phyloP scores from a whole-genome alignment of 2,888 invertebrate species.

The Eupeodes latifasciatus region DNA sequence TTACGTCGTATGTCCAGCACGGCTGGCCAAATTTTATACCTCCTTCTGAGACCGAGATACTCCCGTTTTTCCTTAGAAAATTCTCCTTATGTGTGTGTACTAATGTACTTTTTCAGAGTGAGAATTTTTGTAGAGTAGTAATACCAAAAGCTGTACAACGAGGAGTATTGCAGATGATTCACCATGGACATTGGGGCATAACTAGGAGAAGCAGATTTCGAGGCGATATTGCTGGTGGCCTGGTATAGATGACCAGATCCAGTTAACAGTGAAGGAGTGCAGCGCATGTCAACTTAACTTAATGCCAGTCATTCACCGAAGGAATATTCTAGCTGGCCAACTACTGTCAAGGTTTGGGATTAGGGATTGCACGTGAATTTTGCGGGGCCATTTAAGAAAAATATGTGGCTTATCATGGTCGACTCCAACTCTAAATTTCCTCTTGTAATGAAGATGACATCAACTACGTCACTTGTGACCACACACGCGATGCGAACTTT shows the following conservation, averaged over 20 bases:
- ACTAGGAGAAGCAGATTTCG: background rate
- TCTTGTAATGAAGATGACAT: constrained; percentile 6
- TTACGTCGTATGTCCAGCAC: constrained; percentile 7
- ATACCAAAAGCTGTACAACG: constrained; percentile 11
- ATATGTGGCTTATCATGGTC: background rate
- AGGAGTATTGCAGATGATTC: constrained; percentile 38
- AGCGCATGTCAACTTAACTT: constrained; percentile 1
- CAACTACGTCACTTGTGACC: constrained; percentile 9
- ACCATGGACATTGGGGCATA: constrained; percentile 33
- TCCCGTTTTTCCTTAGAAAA: constrained; percentile 33
- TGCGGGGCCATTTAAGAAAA: constrained; percentile 37
- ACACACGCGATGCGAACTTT: background rate
- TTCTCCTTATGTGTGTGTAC: constrained; percentile 33
- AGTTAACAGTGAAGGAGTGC: background rate
- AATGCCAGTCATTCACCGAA: constrained; percentile 1
- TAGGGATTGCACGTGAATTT: constrained; percentile 30
- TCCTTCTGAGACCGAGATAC: background rate
- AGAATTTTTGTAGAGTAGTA: constrained; percentile 16
- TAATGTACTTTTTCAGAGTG: constrained; percentile 9
- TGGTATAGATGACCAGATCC: background rate
- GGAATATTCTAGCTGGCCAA: constrained; percentile 24
- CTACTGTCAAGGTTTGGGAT: constrained; percentile 38
- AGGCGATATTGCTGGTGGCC: no score
- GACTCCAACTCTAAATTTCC: constrained; percentile 6
- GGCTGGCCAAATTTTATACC: background rate